Evolutionary conservation across 35 echinoderm and acorn worm species (phyloP), one percentile per base, ranked within the genome.

Genomic region (Ptychodera flava): DNA sequence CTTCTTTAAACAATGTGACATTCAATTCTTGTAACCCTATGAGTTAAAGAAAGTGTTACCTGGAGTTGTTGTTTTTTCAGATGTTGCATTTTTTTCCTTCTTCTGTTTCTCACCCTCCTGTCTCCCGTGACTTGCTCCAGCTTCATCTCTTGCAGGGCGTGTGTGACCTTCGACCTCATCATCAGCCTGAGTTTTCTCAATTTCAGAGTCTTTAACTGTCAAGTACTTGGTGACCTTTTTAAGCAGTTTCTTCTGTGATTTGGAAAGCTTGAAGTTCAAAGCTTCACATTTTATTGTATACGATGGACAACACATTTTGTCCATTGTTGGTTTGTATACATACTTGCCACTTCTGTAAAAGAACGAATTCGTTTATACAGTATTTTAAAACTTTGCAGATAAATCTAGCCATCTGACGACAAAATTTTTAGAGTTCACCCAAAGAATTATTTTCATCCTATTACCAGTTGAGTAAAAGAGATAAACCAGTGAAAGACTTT

Each of bases 301-400:
- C 37, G 86, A 89, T 31, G 96, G 96, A 84, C 96, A 99, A 52
- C 96, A 99, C 81, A 90, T 99, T 79, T 85, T 87, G 38, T 92
- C 87, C 96, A 99, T 99, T 79, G 88, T 84, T 0, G 90, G 96
- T 77, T 99, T 99, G 93, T 99, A 99, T 15, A 99, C 90, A 86
- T 99, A 99, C 33, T 94, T 88, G 22, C 96, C 96, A 90, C 96
- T 99, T 85, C 96, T 99, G 32, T 27, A 87, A 88, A 82, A 16
- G 12, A 14, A 76, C 28, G 31, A 16, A 78, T 12, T 16, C 0
- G 35, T 6, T 30, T n/a, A n/a, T n/a, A n/a, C n/a, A n/a, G n/a
- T n/a, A n/a, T n/a, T n/a, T n/a, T n/a, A n/a, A n/a, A n/a, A n/a
- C n/a, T n/a, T n/a, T n/a, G n/a, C n/a, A n/a, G n/a, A n/a, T n/a